These are phyloP conservation scores for Aplysia californica DNA, from an alignment of 1,140 invertebrate species.

Conservation along the genomic window DNA sequence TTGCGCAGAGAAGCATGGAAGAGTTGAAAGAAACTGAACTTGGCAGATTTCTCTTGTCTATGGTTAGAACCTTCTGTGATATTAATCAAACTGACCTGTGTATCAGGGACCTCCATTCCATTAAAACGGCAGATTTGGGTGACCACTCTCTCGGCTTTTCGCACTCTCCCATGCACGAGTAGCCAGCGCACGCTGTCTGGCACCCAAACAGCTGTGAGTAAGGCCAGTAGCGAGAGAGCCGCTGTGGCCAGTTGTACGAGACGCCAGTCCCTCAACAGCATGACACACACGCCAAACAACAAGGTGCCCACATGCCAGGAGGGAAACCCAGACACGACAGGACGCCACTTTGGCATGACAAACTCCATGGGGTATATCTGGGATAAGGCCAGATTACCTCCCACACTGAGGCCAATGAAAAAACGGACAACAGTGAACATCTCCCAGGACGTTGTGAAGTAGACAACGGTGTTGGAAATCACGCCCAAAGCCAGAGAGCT, in stretches of 20 bases:
- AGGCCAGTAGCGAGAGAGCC: neutral
- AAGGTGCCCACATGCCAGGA: neutral
- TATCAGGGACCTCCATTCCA: too few species aligned
- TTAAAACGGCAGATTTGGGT: too few species aligned
- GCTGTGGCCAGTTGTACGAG: neutral
- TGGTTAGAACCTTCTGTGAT: too few species aligned
- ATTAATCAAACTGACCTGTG: too few species aligned
- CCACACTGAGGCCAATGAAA: slow-evolving; percentile 19
- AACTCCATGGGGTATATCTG: neutral
- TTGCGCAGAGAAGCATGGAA: too few species aligned
- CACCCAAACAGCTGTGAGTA: neutral
- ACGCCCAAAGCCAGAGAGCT: neutral
- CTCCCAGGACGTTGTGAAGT: slow-evolving; percentile 28
- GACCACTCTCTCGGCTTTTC: neutral
- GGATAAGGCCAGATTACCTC: too few species aligned
- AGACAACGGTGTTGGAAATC: neutral
- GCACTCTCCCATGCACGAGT: neutral
- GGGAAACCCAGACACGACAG: neutral
- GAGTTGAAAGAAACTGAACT: too few species aligned
- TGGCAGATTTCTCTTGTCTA: too few species aligned
- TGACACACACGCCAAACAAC: neutral
- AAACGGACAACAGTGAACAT: slow-evolving; percentile 32
- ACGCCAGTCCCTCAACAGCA: neutral
- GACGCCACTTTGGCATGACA: neutral
- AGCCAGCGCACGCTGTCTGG: neutral